Evolutionary conservation across 2,888 invertebrate genomes (phyloP), one percentile per base, ranked within the genome.

Genomic region (Lordiphosa andalusiaca): DNA sequence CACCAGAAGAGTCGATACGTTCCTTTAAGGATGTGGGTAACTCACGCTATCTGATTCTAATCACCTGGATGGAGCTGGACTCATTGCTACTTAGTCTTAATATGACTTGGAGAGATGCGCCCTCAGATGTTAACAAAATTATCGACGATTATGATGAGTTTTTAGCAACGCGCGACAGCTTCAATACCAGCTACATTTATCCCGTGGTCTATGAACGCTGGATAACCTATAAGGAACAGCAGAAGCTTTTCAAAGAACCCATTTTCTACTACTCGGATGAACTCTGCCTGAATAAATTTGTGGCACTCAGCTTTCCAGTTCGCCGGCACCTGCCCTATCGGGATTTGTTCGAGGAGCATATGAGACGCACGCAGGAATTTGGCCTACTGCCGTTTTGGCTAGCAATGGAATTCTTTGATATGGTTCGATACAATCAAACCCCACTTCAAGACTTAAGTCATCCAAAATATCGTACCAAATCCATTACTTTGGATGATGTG

Each of bases 261-360:
- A 10, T 56, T 2, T 83, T 71, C 39, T 84, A 67, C 25, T 71
- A 58, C 7, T 49, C 67, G n/a, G 7, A 59, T 0, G 61, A 78
- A 2, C 7, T 73, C 0, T 76, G 78, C 39, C n/a, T 78, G 2
- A 44, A 53, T 4, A 37, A 23, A 0, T 53, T 62, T 4, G 1
- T 67, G 6, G 19, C 48, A 0, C 39, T 71, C 1, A 44, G 59
- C 7, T 0, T 78, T 0, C 82, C 82, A 0, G 0, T 75, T 1
- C 63, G 80, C 0, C 44, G 23, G 0, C 33, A 37, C 3, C 25
- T 82, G 46, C 80, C 82, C 2, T 67, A 82, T 48, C 67, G 73
- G 6, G 62, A 67, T 1, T 64, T 69, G 33, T 67, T 80, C 12
- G 64, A 78, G 6, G 41, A 50, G 6, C 82, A 80, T 33, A 63